phyloP scores from a whole-genome alignment of 2,888 invertebrate species.

The Cosmorhoe ocellata region DNA sequence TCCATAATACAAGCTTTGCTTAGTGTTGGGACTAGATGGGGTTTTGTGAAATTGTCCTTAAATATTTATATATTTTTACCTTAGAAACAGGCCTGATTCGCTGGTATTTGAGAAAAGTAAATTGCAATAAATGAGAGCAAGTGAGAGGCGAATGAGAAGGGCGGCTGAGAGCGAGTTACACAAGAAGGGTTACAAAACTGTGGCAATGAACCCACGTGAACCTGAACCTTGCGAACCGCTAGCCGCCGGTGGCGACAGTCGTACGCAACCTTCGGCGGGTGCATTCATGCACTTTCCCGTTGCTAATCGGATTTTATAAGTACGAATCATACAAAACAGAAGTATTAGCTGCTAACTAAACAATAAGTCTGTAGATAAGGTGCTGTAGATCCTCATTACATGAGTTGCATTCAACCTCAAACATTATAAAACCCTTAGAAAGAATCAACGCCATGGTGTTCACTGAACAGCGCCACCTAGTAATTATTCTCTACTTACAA shows the following conservation, averaged over 20 bases:
- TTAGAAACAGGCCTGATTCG: conserved; percentile 1
- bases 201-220: conserved; percentile 81
- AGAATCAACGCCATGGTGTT: too few species aligned
- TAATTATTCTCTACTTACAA: too few species aligned
- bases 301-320: conserved; percentile 8
- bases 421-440: too few species aligned
- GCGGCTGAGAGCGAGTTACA: conserved; percentile 76
- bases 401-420: too few species aligned
- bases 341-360: too few species aligned
- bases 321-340: background rate
- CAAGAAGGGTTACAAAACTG: conserved; percentile 83
- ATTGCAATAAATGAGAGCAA: conserved; percentile 65
- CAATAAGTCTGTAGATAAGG: too few species aligned
- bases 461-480: too few species aligned
- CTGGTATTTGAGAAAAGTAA: conserved; percentile 43
- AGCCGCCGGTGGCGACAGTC: conserved; percentile 66
- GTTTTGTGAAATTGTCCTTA: too few species aligned
- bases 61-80: too few species aligned
- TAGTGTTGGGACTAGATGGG: too few species aligned
- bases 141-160: conserved; percentile 74
- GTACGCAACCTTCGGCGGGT: conserved; percentile 50
- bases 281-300: conserved; percentile 35
- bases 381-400: too few species aligned
- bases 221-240: conserved; percentile 82
- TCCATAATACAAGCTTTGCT: too few species aligned